Evolutionary conservation across 2,888 invertebrate species (phyloP).

Genomic region (Cataglyphis rosenhaueri): DNA sequence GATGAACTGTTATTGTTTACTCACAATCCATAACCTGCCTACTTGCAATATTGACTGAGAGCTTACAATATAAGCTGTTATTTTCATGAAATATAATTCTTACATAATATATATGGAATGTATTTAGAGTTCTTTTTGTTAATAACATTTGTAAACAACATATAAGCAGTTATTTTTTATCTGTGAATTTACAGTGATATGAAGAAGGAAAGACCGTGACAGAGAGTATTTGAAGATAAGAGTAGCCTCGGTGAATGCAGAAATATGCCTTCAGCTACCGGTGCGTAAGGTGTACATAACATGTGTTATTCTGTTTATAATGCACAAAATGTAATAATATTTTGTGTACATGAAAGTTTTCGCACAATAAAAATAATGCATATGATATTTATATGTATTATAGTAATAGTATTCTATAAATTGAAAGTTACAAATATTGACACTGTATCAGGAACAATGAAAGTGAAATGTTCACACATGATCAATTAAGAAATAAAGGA

Average conservation of each 20-base stretch:
- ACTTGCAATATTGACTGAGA: constrained; percentile 1
- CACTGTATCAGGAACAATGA: constrained; percentile 44
- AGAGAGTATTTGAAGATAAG: constrained; percentile 68
- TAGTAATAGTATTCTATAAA: constrained; percentile 17
- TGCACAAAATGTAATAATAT: background rate
- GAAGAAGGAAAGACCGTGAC: constrained; percentile 74
- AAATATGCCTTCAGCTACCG: constrained; percentile 82
- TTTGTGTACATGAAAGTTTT: background rate
- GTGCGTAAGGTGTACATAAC: constrained; percentile 65
- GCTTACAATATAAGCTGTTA: constrained; percentile 2
- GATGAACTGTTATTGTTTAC: constrained; percentile 60
- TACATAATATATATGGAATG: background rate
- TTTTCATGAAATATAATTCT: background rate
- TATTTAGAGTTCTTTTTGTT: background rate
- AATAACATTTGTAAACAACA: constrained; percentile 9
- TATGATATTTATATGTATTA: background rate
- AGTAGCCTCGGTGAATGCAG: constrained; percentile 69
- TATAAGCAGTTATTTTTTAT: background rate
- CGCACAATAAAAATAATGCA: background rate
- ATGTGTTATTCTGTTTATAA: constrained; percentile 1
- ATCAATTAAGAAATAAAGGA: constrained; percentile 62
- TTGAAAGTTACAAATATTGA: constrained; percentile 47
- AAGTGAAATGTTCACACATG: constrained; percentile 47
- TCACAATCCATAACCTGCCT: constrained; percentile 64
- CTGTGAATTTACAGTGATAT: constrained; percentile 76